These are phyloP conservation scores for Globia sparganii DNA, from an alignment of 2,888 invertebrate species.

Conservation along the genomic window DNA sequence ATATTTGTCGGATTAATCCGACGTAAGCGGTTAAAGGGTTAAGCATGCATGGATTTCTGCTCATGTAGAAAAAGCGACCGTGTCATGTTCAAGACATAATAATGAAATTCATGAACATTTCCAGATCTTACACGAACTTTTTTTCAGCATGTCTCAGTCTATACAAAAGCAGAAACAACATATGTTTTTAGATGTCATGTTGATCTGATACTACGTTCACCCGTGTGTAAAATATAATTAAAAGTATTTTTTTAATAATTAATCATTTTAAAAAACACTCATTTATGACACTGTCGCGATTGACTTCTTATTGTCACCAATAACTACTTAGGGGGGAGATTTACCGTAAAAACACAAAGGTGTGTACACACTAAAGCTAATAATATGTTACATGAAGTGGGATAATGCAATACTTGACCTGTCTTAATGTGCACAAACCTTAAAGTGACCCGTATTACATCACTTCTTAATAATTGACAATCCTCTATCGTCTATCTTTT, in stretches of 20 bases:
- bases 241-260: constrained; percentile 69
- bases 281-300: constrained; percentile 83
- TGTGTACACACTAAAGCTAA: constrained; percentile 75
- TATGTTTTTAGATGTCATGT: constrained; percentile 72
- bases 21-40: no score
- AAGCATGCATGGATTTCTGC: constrained; percentile 60
- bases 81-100: background rate
- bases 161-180: constrained; percentile 59
- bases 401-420: constrained; percentile 59
- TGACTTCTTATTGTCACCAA: constrained; percentile 81
- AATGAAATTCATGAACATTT: constrained; percentile 5
- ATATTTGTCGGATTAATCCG: no score
- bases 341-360: constrained; percentile 65
- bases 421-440: constrained; percentile 78
- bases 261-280: constrained; percentile 69
- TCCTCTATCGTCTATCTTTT: constrained; percentile 28
- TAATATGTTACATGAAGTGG: constrained; percentile 61
- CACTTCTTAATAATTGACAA: constrained; percentile 59
- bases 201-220: constrained; percentile 69
- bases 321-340: constrained; percentile 59
- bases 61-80: constrained; percentile 32
- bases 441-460: constrained; percentile 68
- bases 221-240: constrained; percentile 70
- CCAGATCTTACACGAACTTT: background rate
- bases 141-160: background rate